Evolutionary conservation across 2,113 vertebrate species (phyloP), one percentile per base, ranked within the genome.

Genomic region (Struthio camelus): DNA sequence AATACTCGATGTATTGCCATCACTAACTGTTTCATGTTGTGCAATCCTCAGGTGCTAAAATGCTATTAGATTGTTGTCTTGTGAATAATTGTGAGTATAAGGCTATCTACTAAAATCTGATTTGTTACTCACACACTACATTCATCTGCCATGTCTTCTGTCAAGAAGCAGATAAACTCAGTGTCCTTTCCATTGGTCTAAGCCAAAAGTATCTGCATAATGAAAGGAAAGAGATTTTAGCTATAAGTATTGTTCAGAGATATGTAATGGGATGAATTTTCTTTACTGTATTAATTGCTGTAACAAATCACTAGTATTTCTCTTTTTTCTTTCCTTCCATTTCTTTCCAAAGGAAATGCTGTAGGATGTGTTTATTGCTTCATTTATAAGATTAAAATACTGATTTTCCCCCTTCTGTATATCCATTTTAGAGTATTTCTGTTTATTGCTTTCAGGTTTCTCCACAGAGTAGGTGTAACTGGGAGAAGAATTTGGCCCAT

Each of bases 381-480:
- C 64, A 40, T 38, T 53, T 64, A 38, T n/a, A 83, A 66, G 30
- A 73, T 90, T 80, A 42, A 95, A 95, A 93, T 36, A 34, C n/a
- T 61, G n/a, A 46, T 48, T 78, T 90, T 62, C 50, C n/a, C 54
- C 19, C 34, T n/a, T n/a, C 22, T 20, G 5, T 36, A 80, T 67
- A 78, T 80, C 62, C 83, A 36, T 66, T 80, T 66, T 80, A 73
- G 70, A 76, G 59, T 58, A 69, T 85, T 51, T 93, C 87, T 93
- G 87, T 93, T 97, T 95, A 65, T 93, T 76, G 77, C 12, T 72
- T 44, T 51, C 72, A 42, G 83, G 69, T 69, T 91, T 90, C 91
- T 96, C 76, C 93, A 84, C 24, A 65, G 79, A 88, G 94, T 97
- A 95, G 96, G 95, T 95, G 96, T 96, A 95, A 91, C 96, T 93